Base-by-base conservation (phyloP, 2,888 invertebrate species). In the Buathra laborator region DNA sequence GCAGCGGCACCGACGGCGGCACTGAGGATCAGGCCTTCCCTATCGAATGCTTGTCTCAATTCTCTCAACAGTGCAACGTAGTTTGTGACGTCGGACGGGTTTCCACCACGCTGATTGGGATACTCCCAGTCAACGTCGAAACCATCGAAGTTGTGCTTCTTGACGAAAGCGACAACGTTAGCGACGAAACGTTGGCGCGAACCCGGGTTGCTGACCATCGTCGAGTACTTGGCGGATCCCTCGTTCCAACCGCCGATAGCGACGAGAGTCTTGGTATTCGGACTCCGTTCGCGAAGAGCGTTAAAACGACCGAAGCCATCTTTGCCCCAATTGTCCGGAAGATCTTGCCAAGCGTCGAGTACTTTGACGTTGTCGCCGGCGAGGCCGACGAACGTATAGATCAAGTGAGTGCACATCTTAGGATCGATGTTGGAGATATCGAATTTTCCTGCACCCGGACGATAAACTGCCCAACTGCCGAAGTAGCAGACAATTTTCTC, bases 331-430 rank as follows among this genome's bases (percentile, higher is more conserved):
- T 90, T 70, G 67, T 96, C 96, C 19, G 96, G 94, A 1, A 96
- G 92, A 89, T 97, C 97, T 71, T 96, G 94, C 91, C 94, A 95
- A 0, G 95, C 89, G 90, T 97, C 97, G 14, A 96, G 93, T 0
- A 96, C 93, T 2, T 94, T 91, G 0, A 97, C 90, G 0, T 92
- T 93, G 1, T 96, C 96, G 64, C 94, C 93, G 0, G 90, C 81
- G 10, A 97, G 94, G 0, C 97, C 97, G 37, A 96, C 95, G 90
- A 98, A 98, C 0, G 96, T 94, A 90, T 97, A 98, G n/a, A 97
- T 95, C 64, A 97, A 79, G 90, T 98, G 97, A 0, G 97, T 97
- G 92, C 97, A 97, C 0, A 97, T 93, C 19, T 93, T 93, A 0
- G 96, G 95, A 89, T 97, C 95, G 24, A 97, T 96, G 75, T 96